A percentile compares a stretch with the other conserved stretches of the same genome.
Evolutionary conservation across 2,888 invertebrate genomes (phyloP).

Genomic region (Acanthacorydalis orientalis): DNA sequence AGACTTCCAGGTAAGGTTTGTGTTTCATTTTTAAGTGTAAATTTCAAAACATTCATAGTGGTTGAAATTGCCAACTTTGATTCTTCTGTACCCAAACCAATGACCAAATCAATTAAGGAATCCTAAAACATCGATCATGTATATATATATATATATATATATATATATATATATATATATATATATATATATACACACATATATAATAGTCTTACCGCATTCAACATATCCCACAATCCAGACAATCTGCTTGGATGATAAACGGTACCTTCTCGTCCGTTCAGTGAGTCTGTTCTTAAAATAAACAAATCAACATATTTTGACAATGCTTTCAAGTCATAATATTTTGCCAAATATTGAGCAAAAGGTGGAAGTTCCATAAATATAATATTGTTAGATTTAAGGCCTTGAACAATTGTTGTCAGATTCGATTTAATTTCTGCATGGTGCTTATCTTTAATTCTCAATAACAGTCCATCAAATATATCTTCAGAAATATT

Average conservation of each 20-base stretch:
- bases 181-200: not conserved
- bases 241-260: constrained; percentile 60
- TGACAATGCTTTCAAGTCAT: constrained; percentile 44
- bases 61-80: constrained; percentile 53
- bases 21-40: constrained; percentile 42
- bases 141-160: not conserved
- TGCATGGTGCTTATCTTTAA: not conserved
- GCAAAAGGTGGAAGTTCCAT: constrained; percentile 15
- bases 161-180: not conserved
- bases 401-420: not conserved
- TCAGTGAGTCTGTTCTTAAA: constrained; percentile 46
- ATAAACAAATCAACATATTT: constrained; percentile 51
- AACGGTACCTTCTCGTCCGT: constrained; percentile 41
- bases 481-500: too few relatives aligned
- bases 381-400: constrained; percentile 1
- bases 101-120: constrained; percentile 54
- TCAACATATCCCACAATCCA: constrained; percentile 60
- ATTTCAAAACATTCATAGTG: constrained; percentile 50
- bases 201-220: constrained; percentile 36
- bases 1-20: constrained; percentile 55
- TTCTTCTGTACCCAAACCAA: constrained; percentile 51
- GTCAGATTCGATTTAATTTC: not conserved
- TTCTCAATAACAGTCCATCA: not conserved
- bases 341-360: constrained; percentile 51
- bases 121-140: constrained; percentile 32